Evolutionary conservation across 2,888 invertebrate species (phyloP).

Genomic region (Cynaeus angustus): DNA sequence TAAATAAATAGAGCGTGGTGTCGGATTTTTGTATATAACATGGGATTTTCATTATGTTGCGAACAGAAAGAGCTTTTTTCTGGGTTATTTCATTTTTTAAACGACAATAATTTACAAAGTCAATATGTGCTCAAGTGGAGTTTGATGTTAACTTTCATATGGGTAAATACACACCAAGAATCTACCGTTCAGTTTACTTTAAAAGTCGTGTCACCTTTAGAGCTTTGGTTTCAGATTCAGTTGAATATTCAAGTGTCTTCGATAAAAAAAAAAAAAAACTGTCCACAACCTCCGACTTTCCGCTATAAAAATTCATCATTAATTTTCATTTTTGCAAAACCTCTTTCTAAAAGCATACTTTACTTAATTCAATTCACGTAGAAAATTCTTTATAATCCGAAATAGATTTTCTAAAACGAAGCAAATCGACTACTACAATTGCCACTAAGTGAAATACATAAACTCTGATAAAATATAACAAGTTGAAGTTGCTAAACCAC

Average conservation of each 20-base stretch:
- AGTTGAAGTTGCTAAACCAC: slow-evolving; percentile 56
- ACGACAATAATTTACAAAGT: slow-evolving; percentile 28
- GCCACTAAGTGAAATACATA: slow-evolving; percentile 42
- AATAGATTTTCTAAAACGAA: slow-evolving; percentile 15
- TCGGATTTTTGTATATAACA: slow-evolving; percentile 16
- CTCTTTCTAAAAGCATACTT: slow-evolving; percentile 34
- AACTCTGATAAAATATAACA: slow-evolving; percentile 54
- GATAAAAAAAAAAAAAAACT: too few species aligned
- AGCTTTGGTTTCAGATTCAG: not conserved
- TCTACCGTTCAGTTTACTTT: slow-evolving; percentile 35
- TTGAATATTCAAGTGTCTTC: too few species aligned
- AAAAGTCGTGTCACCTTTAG: slow-evolving; percentile 19
- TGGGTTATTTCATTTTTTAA: slow-evolving; percentile 15
- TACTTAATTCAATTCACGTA: slow-evolving; percentile 40
- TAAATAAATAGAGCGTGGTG: not conserved
- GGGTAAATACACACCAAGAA: slow-evolving; percentile 36
- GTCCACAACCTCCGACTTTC: slow-evolving; percentile 14
- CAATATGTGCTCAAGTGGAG: slow-evolving; percentile 31
- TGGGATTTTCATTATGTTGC: not conserved
- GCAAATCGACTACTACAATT: slow-evolving; percentile 34
- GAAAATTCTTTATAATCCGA: slow-evolving; percentile 29
- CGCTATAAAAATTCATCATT: slow-evolving; percentile 47
- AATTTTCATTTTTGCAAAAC: slow-evolving; percentile 45
- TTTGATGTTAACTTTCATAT: slow-evolving; percentile 33
- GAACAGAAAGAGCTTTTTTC: not conserved